A percentile compares a stretch with the other conserved stretches of the same genome.
These are phyloP conservation scores for Xylocampa areola DNA, from an alignment of 2,888 invertebrate genomes.

Conservation along the genomic window DNA sequence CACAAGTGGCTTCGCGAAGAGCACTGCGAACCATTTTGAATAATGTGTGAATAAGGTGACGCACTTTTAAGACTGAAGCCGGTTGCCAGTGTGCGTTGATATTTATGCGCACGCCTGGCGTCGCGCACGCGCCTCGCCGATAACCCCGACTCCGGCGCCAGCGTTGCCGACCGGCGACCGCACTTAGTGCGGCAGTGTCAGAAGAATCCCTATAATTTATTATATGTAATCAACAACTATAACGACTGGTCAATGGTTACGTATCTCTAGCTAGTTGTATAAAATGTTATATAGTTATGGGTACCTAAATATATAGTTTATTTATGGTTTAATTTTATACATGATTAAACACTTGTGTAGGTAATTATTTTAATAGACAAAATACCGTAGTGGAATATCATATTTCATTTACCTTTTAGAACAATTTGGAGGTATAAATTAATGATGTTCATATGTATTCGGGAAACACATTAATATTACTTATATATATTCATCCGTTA, in stretches of 20 bases:
- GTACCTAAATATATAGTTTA: no score
- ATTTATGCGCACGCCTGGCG: constrained; percentile 80
- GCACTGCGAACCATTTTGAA: constrained; percentile 79
- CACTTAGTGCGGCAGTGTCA: constrained; percentile 46
- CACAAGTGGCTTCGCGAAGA: constrained; percentile 81
- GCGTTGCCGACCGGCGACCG: constrained; percentile 59
- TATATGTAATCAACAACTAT: constrained; percentile 31
- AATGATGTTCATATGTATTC: no score
- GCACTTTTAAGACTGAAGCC: constrained; percentile 75
- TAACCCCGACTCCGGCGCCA: constrained; percentile 85
- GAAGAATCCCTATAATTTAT: constrained; percentile 38
- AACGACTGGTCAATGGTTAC: constrained; percentile 7
- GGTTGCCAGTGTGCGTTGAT: constrained; percentile 65
- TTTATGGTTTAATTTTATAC: no score
- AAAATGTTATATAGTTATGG: no score
- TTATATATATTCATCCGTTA: no score
- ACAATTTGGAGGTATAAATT: no score
- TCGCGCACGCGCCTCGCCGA: constrained; percentile 85
- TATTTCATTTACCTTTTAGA: no score
- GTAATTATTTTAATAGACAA: no score
- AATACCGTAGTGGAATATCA: no score
- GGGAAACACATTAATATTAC: no score
- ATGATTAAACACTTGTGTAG: no score
- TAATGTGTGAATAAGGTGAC: constrained; percentile 51
- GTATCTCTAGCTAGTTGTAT: not conserved